phyloP scores from a whole-genome alignment of 2,113 vertebrate species.

The Dicrurus megarhynchus region DNA sequence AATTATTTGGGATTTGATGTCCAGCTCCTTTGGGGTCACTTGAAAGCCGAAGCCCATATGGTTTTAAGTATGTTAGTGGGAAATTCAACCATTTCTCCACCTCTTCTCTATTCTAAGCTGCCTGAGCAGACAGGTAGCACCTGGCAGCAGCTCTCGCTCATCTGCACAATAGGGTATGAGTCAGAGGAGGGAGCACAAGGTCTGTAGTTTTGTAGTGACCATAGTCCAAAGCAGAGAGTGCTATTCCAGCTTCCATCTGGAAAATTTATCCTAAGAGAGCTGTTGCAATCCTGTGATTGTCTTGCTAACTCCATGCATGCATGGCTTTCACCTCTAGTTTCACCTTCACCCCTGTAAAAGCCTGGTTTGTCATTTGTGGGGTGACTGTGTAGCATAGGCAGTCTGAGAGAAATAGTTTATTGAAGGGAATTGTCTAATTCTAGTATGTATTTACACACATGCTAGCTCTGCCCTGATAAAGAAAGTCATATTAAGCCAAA shows the following conservation, averaged over 20 bases:
- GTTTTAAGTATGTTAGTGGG: neutral
- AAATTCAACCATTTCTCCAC: neutral
- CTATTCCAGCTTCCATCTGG: conserved; percentile 2
- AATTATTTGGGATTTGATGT: neutral
- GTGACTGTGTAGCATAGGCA: neutral
- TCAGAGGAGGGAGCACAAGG: neutral
- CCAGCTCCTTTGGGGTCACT: neutral
- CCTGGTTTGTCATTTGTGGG: neutral
- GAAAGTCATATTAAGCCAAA: conserved; percentile 4
- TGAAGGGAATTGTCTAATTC: conserved; percentile 19
- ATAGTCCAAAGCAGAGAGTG: neutral
- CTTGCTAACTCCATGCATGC: neutral
- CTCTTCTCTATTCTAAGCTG: neutral
- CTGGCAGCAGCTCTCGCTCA: neutral
- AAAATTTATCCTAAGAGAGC: neutral
- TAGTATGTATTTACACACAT: neutral
- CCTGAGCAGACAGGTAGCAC: neutral
- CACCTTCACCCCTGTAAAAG: neutral
- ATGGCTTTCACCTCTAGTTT: neutral
- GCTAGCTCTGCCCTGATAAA: conserved; percentile 15
- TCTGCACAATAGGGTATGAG: neutral
- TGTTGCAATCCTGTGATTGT: neutral
- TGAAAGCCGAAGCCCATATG: neutral
- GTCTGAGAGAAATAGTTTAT: neutral
- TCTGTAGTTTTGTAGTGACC: neutral